Evolutionary conservation across 2,797 vertebrate genomes (phyloP), one percentile per base, ranked within the genome.

Genomic region (Numenius phaeopus): DNA sequence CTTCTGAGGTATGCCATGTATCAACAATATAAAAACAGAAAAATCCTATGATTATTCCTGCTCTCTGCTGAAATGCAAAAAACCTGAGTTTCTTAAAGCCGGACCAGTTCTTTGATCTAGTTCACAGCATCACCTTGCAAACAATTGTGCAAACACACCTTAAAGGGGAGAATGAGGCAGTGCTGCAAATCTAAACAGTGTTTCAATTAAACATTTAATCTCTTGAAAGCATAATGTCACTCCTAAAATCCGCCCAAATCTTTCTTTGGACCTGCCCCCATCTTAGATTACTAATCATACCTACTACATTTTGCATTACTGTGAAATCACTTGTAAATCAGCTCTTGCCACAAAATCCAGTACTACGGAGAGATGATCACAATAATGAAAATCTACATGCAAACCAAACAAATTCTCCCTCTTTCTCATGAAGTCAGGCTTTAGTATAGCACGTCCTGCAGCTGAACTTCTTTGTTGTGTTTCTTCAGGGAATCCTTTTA

Each of bases 401-500:
- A 83, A 90, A 39, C 30, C 24, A 82, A 94, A 44, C 9, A 64
- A 86, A 92, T 58, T 27, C 39, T 82, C 24, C 1, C 1, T 76
- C 62, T 76, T 79, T 77, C 61, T 85, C 47, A 62, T 18, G 12
- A 84, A 79, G 27, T 50, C 52, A 34, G 30, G 32, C n/a, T 83
- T 77, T 14, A 73, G 47, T 16, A 32, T 54, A 80, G 27, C 3
- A 2, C 4, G 8, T 59, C 86, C 80, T 2, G 9, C 37, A 66
- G 59, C 62, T 84, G 58, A 89, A 95, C 44, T 87, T 85, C 57
- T 59, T 58, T 69, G 24, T 72, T 72, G 54, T 22, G 11, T 75
- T 94, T 83, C 86, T 94, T 90, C 16, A 22, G 58, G 61, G 83
- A 93, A 90, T 92, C 57, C 47, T 83, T 95, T 75, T 30, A 92